Conservation (phyloP, 2,797 vertebrate genomes). For the Cyprinodon diabolis region DNA sequence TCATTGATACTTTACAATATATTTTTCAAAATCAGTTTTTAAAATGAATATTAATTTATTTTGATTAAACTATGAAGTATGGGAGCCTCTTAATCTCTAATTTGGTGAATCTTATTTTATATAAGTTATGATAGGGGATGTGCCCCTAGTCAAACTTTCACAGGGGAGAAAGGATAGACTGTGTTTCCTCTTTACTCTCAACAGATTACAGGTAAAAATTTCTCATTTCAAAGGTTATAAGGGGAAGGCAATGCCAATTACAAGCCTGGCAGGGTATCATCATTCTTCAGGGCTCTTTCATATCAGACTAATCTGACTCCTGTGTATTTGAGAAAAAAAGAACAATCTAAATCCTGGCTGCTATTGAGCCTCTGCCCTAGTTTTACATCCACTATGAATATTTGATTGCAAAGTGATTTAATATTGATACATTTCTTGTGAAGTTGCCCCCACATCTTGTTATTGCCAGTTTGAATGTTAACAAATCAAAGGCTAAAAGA, state of each 20-base stretch:
- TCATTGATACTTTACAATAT: conserved; percentile 11
- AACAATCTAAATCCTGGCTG: conserved; percentile 7
- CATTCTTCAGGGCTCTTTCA: conserved; percentile 2
- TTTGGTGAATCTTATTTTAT: conserved; percentile 10
- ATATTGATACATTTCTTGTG: conserved; percentile 56
- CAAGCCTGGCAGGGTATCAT: conserved; percentile 4
- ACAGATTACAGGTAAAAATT: background rate
- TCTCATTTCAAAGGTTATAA: background rate
- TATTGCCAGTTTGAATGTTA: conserved; percentile 52
- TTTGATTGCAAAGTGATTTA: conserved; percentile 48
- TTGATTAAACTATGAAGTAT: background rate
- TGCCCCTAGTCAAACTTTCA: background rate
- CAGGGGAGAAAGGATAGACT: background rate
- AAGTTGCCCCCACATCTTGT: conserved; percentile 40
- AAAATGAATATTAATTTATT: conserved; percentile 8
- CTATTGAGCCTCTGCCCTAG: conserved; percentile 26
- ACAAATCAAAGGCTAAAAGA: conserved; percentile 30
- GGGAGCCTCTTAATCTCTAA: background rate
- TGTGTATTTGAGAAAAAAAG: conserved; percentile 14
- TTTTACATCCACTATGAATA: conserved; percentile 54
- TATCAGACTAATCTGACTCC: conserved; percentile 14
- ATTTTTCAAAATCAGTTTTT: conserved; percentile 3
- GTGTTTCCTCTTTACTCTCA: background rate
- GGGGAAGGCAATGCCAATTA: conserved; percentile 1
- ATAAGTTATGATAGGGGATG: background rate